Evolutionary conservation across 1,140 invertebrate genomes (phyloP), one percentile per base, ranked within the genome.

Genomic region (Rhopalosiphum padi): DNA sequence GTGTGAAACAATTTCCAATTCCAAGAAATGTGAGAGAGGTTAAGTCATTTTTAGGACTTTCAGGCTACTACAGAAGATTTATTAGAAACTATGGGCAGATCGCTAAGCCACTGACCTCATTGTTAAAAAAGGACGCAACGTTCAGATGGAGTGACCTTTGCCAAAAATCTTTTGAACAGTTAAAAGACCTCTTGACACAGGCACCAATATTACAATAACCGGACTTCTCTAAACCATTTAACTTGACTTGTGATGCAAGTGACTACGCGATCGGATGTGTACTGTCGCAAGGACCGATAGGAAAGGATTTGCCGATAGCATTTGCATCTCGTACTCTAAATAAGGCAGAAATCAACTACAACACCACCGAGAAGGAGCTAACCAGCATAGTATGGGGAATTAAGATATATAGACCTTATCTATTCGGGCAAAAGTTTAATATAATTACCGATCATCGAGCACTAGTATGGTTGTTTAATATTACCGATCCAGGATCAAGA

Each of bases 171-270:
- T 88, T 88, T 8, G 86, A 88, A 41, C 37, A 60, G 35, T 94
- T 95, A 60, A 95, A 95, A 95, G 93, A 94, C 53, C 94, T 94
- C 41, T 94, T 96, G 60, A 95, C 94, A 18, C 95, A 95, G 46
- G 94, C 95, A 48, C 94, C 94, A 6, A 94, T 95, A 21, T 83
- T 95, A 37, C 94, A 94, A 94, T 95, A 95, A 82, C 95, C 95
- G 1, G 95, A 95, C 94, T 95, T 95, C 53, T 41, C 11, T 22
- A 94, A 95, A 94, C 88, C 68, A 94, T 95, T 95, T 95, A 96
- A 96, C 96, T 96, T 96, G 60, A 96, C 95, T 94, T 96, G 96
- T 53, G 96, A 96, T n/a, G 96, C 91, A 9, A 89, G 55, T 18
- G 46, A 93, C 77, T 51, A 55, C 43, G 94, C 94, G 6, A 94